These are phyloP conservation scores for Dorcus hopei DNA, from an alignment of 2,888 invertebrate species.

Conservation along the genomic window DNA sequence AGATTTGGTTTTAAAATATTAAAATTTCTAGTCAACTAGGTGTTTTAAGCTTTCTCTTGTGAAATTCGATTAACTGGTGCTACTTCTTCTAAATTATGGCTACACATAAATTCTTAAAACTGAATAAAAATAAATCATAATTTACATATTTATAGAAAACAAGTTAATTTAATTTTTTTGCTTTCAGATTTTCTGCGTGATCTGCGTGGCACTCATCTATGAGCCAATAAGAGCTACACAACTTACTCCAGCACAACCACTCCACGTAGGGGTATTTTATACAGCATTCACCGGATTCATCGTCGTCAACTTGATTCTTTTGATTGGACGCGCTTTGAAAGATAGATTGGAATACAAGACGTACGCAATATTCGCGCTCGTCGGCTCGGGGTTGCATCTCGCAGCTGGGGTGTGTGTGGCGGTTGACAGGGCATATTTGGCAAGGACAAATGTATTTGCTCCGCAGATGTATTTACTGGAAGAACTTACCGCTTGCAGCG, in stretches of 20 bases:
- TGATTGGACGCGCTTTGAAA: constrained; percentile 59
- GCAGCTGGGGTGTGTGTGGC: constrained; percentile 65
- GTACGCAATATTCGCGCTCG: constrained; percentile 59
- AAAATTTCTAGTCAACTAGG: no score
- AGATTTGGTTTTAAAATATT: no score
- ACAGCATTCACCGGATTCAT: constrained; percentile 64
- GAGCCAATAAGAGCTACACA: constrained; percentile 59
- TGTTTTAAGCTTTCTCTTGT: no score
- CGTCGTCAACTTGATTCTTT: constrained; percentile 61
- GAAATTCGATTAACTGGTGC: no score
- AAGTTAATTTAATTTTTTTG: neutral
- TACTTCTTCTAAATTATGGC: no score
- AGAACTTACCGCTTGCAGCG: constrained; percentile 62
- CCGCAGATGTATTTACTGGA: constrained; percentile 63
- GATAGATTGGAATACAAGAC: constrained; percentile 65
- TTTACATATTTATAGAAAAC: no score
- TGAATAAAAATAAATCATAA: no score
- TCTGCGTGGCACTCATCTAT: constrained; percentile 61
- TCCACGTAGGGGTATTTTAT: constrained; percentile 64
- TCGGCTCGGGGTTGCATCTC: constrained; percentile 62
- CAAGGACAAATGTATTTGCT: constrained; percentile 52
- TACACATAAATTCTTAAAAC: no score
- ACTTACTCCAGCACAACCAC: constrained; percentile 55
- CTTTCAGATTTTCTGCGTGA: constrained; percentile 58
- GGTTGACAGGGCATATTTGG: constrained; percentile 43